Percentiles rank a stretch among this genome's conserved stretches.
phyloP scores from a whole-genome alignment of 2,888 invertebrate species.

The Athripsodes cinereus region DNA sequence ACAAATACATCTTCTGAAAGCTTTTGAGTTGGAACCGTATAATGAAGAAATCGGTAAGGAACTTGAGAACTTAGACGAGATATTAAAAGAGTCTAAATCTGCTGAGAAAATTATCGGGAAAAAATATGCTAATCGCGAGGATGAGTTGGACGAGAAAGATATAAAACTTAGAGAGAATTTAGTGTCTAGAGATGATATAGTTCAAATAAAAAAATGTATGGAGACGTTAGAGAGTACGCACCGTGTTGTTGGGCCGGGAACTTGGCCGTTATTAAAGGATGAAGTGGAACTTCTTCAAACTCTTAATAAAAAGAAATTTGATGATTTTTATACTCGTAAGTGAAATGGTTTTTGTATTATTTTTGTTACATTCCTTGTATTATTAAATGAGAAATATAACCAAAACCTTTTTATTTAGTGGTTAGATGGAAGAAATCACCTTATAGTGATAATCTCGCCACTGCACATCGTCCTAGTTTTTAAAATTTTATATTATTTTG shows the following conservation, averaged over 20 bases:
- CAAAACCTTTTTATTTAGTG: too few species aligned
- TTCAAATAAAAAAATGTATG: background rate
- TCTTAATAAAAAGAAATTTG: background rate
- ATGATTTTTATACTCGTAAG: background rate
- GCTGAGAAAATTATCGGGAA: constrained; percentile 6
- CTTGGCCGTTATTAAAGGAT: background rate
- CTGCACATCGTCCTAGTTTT: too few species aligned
- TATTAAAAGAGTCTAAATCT: background rate
- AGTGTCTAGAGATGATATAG: background rate
- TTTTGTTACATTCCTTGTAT: too few species aligned
- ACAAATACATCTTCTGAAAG: constrained; percentile 1
- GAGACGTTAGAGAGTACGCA: background rate
- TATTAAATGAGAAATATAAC: too few species aligned
- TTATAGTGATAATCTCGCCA: too few species aligned
- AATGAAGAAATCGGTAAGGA: constrained; percentile 12
- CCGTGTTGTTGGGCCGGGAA: background rate
- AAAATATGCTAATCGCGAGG: background rate
- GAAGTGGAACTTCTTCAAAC: constrained; percentile 3
- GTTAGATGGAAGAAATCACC: too few species aligned
- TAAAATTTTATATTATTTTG: too few species aligned
- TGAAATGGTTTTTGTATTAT: too few species aligned
- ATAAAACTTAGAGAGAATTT: constrained; percentile 1
- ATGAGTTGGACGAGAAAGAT: background rate
- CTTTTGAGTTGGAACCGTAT: constrained; percentile 8
- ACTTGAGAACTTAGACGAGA: constrained; percentile 9